phyloP scores from a whole-genome alignment of 1,140 invertebrate genomes.

The Cydia strobilella region DNA sequence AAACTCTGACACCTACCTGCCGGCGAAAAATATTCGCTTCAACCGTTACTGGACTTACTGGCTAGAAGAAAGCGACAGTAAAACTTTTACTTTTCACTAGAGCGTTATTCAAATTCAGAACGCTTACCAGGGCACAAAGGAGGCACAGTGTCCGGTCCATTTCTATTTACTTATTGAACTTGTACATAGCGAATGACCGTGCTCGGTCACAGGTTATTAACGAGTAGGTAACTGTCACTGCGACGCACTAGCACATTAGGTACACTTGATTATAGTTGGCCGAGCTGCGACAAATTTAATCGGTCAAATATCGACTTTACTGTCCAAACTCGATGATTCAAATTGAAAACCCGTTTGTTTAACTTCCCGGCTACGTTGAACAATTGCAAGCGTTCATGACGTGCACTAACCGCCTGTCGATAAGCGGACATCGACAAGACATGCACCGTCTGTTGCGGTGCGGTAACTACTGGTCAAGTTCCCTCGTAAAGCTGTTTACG shows the following conservation, averaged over 20 bases:
- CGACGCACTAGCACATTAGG: conserved; percentile 1
- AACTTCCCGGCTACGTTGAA: not conserved
- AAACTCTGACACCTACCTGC: conserved; percentile 7
- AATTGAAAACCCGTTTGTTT: not conserved
- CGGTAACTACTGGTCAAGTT: conserved; percentile 30
- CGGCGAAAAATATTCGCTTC: conserved; percentile 9
- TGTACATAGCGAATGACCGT: conserved; percentile 2
- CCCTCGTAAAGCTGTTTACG: conserved; percentile 17
- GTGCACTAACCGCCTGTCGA: not conserved
- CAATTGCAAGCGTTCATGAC: not conserved
- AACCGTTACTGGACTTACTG: not conserved
- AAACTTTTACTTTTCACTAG: conserved; percentile 12
- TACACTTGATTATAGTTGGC: conserved; percentile 15
- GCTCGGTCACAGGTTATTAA: conserved; percentile 1
- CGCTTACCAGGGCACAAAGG: conserved; percentile 17
- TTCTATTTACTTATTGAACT: conserved; percentile 15
- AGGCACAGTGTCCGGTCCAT: conserved; percentile 23
- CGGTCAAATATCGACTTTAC: conserved; percentile 1
- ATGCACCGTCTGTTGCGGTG: conserved; percentile 12
- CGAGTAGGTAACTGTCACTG: conserved; percentile 13
- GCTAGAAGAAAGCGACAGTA: conserved; percentile 13
- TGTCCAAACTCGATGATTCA: not conserved
- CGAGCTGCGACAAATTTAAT: conserved; percentile 1
- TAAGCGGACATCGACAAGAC: conserved; percentile 13
- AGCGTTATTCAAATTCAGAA: conserved; percentile 12